phyloP scores from a whole-genome alignment of 2,888 invertebrate genomes.

The Gryllus longicercus region DNA sequence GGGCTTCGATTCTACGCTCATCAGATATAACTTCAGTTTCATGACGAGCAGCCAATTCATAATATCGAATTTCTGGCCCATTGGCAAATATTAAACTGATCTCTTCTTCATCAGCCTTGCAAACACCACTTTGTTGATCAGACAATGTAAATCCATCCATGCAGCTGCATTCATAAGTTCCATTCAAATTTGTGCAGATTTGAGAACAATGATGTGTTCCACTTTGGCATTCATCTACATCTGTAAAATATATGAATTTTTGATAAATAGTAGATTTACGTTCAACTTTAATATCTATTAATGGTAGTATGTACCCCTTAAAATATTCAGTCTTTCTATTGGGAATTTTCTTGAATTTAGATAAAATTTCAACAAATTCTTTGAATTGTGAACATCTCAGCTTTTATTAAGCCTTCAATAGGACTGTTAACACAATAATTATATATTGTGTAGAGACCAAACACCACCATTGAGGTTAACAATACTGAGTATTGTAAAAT shows the following conservation, averaged over 20 bases:
- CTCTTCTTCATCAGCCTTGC: conserved; percentile 65
- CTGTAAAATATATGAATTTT: conserved; percentile 45
- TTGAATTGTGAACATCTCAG: too few relatives aligned
- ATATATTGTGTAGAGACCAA: too few relatives aligned
- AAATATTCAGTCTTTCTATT: too few relatives aligned
- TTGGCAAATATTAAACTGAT: conserved; percentile 72
- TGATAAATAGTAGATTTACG: too few relatives aligned
- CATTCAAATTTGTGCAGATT: conserved; percentile 86
- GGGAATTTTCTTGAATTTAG: too few relatives aligned
- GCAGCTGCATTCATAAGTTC: conserved; percentile 83
- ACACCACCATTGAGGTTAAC: too few relatives aligned
- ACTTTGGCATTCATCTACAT: conserved; percentile 83
- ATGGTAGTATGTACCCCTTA: too few relatives aligned
- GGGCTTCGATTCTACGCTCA: conserved; percentile 84
- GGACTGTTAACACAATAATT: too few relatives aligned
- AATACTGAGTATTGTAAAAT: too few relatives aligned
- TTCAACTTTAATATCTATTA: too few relatives aligned
- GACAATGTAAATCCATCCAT: conserved; percentile 73
- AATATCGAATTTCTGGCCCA: conserved; percentile 81
- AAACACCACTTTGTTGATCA: conserved; percentile 77
- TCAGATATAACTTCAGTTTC: conserved; percentile 68
- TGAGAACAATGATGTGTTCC: conserved; percentile 90
- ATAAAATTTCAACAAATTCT: too few relatives aligned
- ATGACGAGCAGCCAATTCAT: conserved; percentile 56
- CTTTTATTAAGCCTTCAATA: too few relatives aligned